Percentiles rank a stretch among this genome's conserved stretches.
These are phyloP conservation scores for Vidua chalybeata DNA, from an alignment of 2,113 vertebrate species.

Conservation along the genomic window DNA sequence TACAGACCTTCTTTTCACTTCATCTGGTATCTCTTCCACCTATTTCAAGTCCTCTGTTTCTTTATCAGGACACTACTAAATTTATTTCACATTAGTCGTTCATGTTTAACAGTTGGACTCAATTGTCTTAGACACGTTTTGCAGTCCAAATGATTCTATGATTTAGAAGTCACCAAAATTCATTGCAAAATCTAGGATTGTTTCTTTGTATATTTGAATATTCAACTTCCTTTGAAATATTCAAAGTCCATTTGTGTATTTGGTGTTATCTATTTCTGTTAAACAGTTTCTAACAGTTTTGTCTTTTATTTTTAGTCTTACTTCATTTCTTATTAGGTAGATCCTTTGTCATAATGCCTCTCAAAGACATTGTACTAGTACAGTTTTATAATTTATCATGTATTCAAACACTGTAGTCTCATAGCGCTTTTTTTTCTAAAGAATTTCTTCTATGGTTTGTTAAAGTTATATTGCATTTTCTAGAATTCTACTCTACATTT, in stretches of 20 bases:
- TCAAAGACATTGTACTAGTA: background rate
- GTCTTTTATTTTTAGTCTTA: background rate
- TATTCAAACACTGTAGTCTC: background rate
- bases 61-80: background rate
- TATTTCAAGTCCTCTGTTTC: background rate
- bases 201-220: background rate
- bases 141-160: background rate
- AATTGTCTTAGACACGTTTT: background rate
- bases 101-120: background rate
- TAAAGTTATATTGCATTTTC: background rate
- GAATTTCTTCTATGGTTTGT: background rate
- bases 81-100: background rate
- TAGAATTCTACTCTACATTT: background rate
- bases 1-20: background rate
- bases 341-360: background rate
- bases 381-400: background rate
- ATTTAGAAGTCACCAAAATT: background rate
- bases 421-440: background rate
- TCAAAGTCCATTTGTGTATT: background rate
- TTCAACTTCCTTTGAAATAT: background rate
- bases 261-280: background rate
- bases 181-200: background rate
- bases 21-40: background rate
- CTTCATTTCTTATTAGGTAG: background rate
- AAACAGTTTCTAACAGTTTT: background rate